Evolutionary conservation across 2,113 vertebrate genomes (phyloP).

Genomic region (Camelus dromedarius): DNA sequence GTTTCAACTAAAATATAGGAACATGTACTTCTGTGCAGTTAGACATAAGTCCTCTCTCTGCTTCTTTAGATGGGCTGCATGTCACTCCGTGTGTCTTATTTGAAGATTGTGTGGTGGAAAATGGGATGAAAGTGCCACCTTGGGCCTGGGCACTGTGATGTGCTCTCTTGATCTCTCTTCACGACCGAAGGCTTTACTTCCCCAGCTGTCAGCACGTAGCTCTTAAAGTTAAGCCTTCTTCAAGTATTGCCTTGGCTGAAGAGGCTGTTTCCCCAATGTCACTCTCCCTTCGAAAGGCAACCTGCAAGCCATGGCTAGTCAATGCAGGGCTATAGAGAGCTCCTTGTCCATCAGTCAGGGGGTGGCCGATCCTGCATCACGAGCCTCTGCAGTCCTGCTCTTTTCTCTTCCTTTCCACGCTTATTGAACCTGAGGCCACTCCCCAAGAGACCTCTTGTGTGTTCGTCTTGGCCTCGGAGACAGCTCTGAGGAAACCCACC

Average conservation of each 20-base stretch:
- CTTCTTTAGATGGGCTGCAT: neutral
- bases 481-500: neutral
- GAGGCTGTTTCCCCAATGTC: neutral
- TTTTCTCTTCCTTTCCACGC: neutral
- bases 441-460: neutral
- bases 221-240: neutral
- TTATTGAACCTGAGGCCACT: neutral
- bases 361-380: neutral
- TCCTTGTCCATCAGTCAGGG: neutral
- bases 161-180: neutral
- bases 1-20: slow-evolving; percentile 31
- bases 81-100: neutral
- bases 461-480: neutral
- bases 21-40: neutral
- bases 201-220: neutral
- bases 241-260: neutral
- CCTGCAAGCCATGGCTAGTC: neutral
- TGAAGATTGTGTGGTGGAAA: neutral
- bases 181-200: neutral
- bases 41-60: neutral
- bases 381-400: neutral
- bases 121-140: neutral
- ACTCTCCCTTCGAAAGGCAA: neutral
- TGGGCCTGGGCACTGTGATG: neutral
- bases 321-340: neutral